These are phyloP conservation scores for Gila orcuttii DNA, from an alignment of 2,113 vertebrate species.

Conservation along the genomic window DNA sequence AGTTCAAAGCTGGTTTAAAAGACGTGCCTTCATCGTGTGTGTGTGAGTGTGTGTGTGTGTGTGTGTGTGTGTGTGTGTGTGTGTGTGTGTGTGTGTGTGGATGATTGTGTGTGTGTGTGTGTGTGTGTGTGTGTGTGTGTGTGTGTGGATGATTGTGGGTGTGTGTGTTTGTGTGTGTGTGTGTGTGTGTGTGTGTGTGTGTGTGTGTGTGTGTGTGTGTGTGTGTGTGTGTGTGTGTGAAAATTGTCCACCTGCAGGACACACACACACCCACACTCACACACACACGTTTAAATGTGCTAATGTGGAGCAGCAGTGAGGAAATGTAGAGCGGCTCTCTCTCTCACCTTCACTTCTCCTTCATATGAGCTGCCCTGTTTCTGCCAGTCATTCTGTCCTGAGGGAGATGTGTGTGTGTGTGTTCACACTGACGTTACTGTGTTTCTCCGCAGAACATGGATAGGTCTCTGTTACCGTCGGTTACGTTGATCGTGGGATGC, in stretches of 20 bases:
- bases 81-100: no score
- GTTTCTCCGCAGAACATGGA: slow-evolving; percentile 88
- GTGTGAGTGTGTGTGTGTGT: background rate
- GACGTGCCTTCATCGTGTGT: background rate
- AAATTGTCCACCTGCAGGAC: background rate
- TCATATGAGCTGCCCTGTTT: slow-evolving; percentile 72
- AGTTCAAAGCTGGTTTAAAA: background rate
- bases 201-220: no score
- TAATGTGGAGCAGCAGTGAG: slow-evolving; percentile 3
- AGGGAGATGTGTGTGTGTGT: slow-evolving; percentile 52
- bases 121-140: no score
- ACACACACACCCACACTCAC: background rate
- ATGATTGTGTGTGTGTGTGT: no score
- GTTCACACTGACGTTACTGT: slow-evolving; percentile 8
- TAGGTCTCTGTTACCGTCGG: slow-evolving; percentile 90
- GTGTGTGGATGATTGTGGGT: no score
- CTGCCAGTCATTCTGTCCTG: slow-evolving; percentile 67
- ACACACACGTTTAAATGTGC: background rate
- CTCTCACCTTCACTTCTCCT: slow-evolving; percentile 79
- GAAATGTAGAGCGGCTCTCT: slow-evolving; percentile 35
- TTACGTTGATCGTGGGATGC: slow-evolving; percentile 97
- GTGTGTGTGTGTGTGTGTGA: background rate
- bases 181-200: no score
- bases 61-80: no score
- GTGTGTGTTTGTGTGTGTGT: no score